Base-by-base conservation (phyloP, 2,113 vertebrate species). In the Oreochromis niloticus region DNA sequence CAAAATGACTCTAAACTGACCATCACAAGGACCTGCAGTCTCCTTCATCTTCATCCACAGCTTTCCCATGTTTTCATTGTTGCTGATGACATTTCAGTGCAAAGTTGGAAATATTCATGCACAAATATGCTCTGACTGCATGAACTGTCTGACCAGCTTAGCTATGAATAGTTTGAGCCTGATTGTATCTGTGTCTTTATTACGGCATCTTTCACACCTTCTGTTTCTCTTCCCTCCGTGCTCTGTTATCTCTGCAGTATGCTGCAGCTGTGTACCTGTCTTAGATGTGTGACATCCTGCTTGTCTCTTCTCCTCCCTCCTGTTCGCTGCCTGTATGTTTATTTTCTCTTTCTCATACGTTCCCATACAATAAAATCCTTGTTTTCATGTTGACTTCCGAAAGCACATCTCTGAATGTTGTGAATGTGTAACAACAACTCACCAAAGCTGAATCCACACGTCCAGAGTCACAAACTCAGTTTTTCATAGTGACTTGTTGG, bases 201-300 rank as follows among this genome's bases (percentile, higher is more conserved):
- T 82, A 50, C 87, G 90, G 87, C 85, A 88, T 94, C 94, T 91
- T 91, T 95, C 94, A 92, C 94, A 87, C 91, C 91, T 90, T 90
- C 19, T 94, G 81, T 94, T 89, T 94, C 83, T 88, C 82, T 91
- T 82, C 91, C 92, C 88, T 84, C 52, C 85, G 17, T 90, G 91
- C 87, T 88, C 91, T 88, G 88, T 94, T 83, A 68, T 94, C 93
- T 94, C 95, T 95, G 93, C 93, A 95, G 95, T 89, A 93, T 95
- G 93, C 93, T 96, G 95, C 95, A 95, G 94, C 94, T 95, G 93
- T 95, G 94, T 91, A 95, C 95, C 94, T 96, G 95, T 95, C 95
- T 95, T 95, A 95, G 95, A 96, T 95, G 95, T 95, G 92, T 95
- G 93, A 94, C 95, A 85, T 95, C 95, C 95, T 96, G 95, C 95